These are phyloP conservation scores for Aplysia californica DNA, from an alignment of 1,140 invertebrate species.

Conservation along the genomic window DNA sequence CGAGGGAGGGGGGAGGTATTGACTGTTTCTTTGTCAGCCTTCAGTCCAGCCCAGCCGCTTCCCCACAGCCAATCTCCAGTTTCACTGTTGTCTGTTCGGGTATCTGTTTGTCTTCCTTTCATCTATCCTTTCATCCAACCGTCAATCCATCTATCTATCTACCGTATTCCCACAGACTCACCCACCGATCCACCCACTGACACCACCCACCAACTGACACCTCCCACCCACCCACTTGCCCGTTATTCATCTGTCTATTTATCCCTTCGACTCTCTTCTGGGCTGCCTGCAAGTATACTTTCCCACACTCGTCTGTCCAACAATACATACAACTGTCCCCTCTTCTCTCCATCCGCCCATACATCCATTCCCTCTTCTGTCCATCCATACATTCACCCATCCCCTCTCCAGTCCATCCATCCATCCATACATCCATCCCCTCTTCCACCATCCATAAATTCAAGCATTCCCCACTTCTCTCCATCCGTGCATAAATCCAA, in stretches of 20 bases:
- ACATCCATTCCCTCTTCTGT: constrained; percentile 26
- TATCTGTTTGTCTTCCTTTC: too few relatives aligned
- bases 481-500: background rate
- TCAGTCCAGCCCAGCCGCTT: too few relatives aligned
- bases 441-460: background rate
- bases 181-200: background rate
- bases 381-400: constrained; percentile 27
- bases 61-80: too few relatives aligned
- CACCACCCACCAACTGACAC: constrained; percentile 17
- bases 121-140: background rate
- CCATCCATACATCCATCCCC: background rate
- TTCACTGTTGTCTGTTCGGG: too few relatives aligned
- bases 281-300: too few relatives aligned
- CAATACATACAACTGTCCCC: too few relatives aligned
- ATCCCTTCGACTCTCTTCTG: too few relatives aligned
- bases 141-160: background rate
- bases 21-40: too few relatives aligned
- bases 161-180: background rate
- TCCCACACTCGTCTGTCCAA: too few relatives aligned
- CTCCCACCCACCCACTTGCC: constrained; percentile 21
- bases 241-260: constrained; percentile 13
- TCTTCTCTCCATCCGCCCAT: too few relatives aligned
- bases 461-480: background rate
- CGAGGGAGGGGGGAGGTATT: too few relatives aligned
- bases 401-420: background rate